These are phyloP conservation scores for Xiphorhynchus erythropygius DNA, from an alignment of 2,797 vertebrate genomes.

Conservation along the genomic window DNA sequence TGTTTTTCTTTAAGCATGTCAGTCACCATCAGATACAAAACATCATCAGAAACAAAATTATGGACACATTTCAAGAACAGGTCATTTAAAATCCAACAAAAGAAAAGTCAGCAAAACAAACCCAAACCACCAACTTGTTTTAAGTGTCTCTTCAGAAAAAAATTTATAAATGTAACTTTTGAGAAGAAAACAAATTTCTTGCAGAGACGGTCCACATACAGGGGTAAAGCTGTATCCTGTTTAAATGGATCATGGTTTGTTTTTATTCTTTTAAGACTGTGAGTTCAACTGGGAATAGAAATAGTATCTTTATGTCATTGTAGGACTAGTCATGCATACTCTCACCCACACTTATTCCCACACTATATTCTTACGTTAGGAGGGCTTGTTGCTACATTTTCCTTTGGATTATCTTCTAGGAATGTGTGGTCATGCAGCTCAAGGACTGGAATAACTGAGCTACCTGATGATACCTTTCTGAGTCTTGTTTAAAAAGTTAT, in stretches of 20 bases:
- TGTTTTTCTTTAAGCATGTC: background rate
- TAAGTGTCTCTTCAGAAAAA: background rate
- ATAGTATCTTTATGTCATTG: background rate
- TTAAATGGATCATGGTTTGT: background rate
- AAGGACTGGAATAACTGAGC: background rate
- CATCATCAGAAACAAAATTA: background rate
- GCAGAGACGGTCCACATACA: background rate
- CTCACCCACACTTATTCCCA: background rate
- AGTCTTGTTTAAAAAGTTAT: background rate
- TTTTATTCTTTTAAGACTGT: background rate
- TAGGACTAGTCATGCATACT: fast-evolving
- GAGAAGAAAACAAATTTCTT: background rate
- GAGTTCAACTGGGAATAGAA: background rate
- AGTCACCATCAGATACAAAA: background rate
- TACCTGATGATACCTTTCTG: background rate
- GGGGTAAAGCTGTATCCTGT: background rate
- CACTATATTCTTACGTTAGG: background rate
- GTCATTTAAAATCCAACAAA: background rate
- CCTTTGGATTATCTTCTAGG: background rate
- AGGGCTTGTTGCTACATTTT: background rate
- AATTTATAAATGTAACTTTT: background rate
- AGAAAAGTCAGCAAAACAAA: background rate
- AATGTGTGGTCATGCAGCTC: background rate
- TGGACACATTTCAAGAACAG: background rate
- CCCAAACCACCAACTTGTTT: background rate